Evolutionary conservation across 2,113 vertebrate genomes (phyloP).

Genomic region (Leptobrachium ailaonicum): DNA sequence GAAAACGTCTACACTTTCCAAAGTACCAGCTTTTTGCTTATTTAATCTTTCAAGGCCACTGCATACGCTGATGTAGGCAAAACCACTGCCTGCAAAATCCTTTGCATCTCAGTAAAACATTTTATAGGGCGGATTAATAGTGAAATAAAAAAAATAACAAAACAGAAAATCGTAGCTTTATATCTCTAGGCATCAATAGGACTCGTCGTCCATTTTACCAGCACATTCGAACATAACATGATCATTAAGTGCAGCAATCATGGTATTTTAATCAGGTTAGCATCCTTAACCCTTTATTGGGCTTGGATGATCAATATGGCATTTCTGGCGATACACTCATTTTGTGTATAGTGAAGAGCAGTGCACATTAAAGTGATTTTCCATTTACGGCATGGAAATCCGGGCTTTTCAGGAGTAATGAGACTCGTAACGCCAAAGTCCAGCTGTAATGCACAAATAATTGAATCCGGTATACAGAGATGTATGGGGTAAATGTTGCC

Average conservation of each 20-base stretch:
- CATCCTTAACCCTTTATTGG: background rate
- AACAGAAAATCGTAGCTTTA: background rate
- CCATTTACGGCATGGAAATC: too few species aligned
- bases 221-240: background rate
- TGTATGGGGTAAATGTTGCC: too few species aligned
- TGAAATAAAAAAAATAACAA: background rate
- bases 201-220: background rate
- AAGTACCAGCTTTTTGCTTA: background rate
- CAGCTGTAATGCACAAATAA: too few species aligned
- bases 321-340: too few species aligned
- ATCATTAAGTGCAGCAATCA: background rate
- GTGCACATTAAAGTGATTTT: too few species aligned
- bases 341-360: too few species aligned
- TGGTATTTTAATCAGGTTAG: too few species aligned
- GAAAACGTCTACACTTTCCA: background rate
- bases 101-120: background rate
- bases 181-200: background rate
- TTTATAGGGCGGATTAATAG: background rate
- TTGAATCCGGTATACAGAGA: too few species aligned
- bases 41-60: background rate
- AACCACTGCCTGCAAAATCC: background rate
- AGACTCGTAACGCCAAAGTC: too few species aligned
- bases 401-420: too few species aligned
- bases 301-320: background rate
- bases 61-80: constrained; percentile 3